These are phyloP conservation scores for Koerneria pararmatus DNA, from an alignment of 2,888 invertebrate genomes.

Conservation along the genomic window DNA sequence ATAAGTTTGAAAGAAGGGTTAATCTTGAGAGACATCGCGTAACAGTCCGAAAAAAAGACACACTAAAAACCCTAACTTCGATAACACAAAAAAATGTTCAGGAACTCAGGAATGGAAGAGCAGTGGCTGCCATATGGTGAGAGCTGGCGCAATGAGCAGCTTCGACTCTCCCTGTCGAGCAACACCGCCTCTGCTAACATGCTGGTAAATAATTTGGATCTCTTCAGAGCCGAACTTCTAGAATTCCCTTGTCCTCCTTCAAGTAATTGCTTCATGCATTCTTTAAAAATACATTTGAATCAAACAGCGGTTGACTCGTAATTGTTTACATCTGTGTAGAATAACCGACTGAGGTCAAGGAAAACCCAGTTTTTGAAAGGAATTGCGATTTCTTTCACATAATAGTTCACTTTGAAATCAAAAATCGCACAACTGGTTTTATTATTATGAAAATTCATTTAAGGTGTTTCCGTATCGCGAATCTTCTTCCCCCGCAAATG, in stretches of 20 bases:
- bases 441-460: neutral
- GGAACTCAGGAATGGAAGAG: slow-evolving; percentile 45
- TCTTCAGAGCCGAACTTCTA: no score
- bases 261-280: no score
- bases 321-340: no score
- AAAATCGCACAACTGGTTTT: neutral
- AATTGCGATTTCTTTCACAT: no score
- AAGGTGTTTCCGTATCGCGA: slow-evolving; percentile 41
- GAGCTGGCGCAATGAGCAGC: slow-evolving; percentile 52
- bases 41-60: no score
- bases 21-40: neutral
- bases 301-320: no score
- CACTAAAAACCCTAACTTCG: no score
- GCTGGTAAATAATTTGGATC: slow-evolving; percentile 4
- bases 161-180: slow-evolving; percentile 49
- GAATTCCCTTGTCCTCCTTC: no score
- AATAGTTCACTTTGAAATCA: neutral
- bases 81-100: no score
- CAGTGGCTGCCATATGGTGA: slow-evolving; percentile 51
- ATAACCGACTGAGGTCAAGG: no score
- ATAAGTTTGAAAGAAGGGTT: neutral
- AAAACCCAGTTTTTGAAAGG: no score
- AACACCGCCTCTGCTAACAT: slow-evolving; percentile 31
- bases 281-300: no score
- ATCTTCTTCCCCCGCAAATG: slow-evolving; percentile 21